A percentile compares a stretch with the other conserved stretches of the same genome.
These are phyloP conservation scores for Neolamprologus falcicula DNA, from an alignment of 2,113 vertebrate genomes.

Conservation along the genomic window DNA sequence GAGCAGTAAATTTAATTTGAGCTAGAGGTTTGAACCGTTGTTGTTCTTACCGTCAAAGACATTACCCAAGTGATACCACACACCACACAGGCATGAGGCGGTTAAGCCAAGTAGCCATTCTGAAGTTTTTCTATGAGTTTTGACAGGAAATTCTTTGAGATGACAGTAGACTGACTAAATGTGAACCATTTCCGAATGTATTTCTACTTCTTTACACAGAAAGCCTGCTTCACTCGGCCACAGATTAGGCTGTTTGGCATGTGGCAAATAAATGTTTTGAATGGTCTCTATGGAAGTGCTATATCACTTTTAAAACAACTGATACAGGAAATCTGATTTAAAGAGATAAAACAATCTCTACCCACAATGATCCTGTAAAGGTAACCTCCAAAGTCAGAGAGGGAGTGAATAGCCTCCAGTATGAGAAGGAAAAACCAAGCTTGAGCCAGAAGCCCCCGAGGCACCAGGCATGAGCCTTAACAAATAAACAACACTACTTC, in stretches of 20 bases:
- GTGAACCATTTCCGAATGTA: accelerated
- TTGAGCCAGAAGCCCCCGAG: constrained; percentile 30
- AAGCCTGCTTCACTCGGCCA: background rate
- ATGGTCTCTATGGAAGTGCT: accelerated
- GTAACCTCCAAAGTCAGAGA: constrained; percentile 44
- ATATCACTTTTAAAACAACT: background rate
- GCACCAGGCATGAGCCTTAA: constrained; percentile 3
- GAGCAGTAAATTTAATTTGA: background rate
- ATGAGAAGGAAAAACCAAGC: constrained; percentile 37
- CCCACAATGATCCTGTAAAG: constrained; percentile 24
- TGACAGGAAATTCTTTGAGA: background rate
- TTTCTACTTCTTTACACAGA: background rate
- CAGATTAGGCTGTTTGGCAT: background rate
- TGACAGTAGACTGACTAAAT: background rate
- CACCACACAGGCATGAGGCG: background rate
- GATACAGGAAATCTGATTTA: background rate
- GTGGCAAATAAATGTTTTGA: background rate
- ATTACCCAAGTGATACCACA: background rate
- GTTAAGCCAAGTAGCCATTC: background rate
- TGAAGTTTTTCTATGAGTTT: background rate
- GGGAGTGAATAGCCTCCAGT: constrained; percentile 53
- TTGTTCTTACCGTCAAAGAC: background rate
- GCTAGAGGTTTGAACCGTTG: background rate
- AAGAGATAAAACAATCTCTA: background rate
- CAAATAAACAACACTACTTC: background rate